Conservation (phyloP, 2,888 invertebrate species). For the Nymphalis urticae region DNA sequence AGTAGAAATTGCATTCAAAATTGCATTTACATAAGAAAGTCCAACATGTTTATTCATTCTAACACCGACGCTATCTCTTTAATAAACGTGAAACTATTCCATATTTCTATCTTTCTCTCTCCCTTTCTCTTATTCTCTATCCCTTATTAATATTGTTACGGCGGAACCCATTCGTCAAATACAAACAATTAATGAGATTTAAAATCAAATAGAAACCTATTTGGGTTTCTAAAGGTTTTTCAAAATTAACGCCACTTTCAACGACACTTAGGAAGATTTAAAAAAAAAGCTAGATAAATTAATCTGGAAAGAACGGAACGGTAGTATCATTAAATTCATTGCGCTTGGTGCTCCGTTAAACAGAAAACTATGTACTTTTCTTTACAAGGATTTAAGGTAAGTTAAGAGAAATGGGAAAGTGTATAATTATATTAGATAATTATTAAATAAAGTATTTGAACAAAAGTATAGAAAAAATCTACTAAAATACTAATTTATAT, state of each 20-base stretch:
- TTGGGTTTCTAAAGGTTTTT: background rate
- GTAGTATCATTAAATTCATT: conserved; percentile 28
- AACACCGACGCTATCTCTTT: background rate
- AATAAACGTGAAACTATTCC: conserved; percentile 1
- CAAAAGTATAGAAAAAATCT: too few species aligned
- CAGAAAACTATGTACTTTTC: conserved; percentile 7
- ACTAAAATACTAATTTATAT: too few species aligned
- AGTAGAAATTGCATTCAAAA: too few species aligned
- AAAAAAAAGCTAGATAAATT: conserved; percentile 28
- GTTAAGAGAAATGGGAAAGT: too few species aligned
- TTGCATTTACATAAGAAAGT: too few species aligned
- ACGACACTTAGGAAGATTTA: conserved; percentile 18
- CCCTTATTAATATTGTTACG: too few species aligned
- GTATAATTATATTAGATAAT: too few species aligned
- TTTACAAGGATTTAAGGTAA: background rate
- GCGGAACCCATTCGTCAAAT: too few species aligned
- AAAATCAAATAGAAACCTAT: too few species aligned
- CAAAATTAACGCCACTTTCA: conserved; percentile 24
- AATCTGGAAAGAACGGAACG: conserved; percentile 21
- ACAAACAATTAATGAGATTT: too few species aligned
- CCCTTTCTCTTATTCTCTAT: background rate
- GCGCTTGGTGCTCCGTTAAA: conserved; percentile 24
- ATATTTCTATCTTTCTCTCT: background rate
- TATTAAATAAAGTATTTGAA: too few species aligned
- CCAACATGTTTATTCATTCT: background rate